Conservation (phyloP, 1,140 invertebrate species). For the Colletes gigas region DNA sequence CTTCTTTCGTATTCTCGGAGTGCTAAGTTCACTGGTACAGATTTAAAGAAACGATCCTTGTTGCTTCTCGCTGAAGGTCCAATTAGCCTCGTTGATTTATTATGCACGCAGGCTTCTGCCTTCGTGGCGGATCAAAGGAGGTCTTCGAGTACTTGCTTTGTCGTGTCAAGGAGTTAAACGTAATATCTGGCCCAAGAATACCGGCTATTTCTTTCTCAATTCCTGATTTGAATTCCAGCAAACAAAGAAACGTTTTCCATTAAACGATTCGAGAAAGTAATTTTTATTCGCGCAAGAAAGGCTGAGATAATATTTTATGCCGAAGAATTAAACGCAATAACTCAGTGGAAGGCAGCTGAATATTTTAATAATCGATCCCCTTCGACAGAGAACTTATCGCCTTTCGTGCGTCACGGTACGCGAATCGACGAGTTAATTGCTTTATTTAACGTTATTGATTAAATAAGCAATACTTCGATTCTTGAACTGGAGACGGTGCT, state of each 20-base stretch:
- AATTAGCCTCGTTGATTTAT: slow-evolving; percentile 11
- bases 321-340: neutral
- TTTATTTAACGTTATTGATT: too few relatives aligned
- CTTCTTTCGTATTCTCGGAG: neutral
- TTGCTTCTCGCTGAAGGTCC: neutral
- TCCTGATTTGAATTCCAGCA: neutral
- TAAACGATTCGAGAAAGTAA: neutral
- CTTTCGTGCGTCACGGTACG: too few relatives aligned
- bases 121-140: neutral
- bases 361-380: neutral
- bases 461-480: too few relatives aligned
- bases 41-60: neutral
- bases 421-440: too few relatives aligned
- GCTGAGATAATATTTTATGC: neutral
- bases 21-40: neutral
- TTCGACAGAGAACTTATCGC: neutral
- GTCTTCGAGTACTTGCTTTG: neutral
- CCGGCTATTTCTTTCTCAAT: neutral
- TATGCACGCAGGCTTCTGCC: neutral
- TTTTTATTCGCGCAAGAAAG: neutral
- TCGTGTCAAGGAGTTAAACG: neutral
- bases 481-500: too few relatives aligned
- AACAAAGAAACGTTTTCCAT: neutral
- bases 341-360: neutral
- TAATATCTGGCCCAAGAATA: slow-evolving; percentile 4